These are phyloP conservation scores for Holcopasites calliopsidis DNA, from an alignment of 1,140 invertebrate species.

Conservation along the genomic window DNA sequence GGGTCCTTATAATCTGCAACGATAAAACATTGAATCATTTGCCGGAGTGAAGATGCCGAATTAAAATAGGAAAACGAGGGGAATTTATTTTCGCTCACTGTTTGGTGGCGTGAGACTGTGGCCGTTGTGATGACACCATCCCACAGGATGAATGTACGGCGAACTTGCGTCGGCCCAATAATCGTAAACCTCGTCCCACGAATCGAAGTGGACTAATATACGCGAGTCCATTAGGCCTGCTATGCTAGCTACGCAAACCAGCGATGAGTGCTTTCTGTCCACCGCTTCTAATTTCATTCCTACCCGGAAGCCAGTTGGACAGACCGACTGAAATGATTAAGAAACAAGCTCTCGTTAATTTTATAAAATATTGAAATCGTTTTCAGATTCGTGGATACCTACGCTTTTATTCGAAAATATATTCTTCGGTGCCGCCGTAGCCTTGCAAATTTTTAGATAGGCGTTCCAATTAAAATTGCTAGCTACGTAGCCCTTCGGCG, in stretches of 20 bases:
- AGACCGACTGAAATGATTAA: constrained; percentile 83
- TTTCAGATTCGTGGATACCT: constrained; percentile 55
- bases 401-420: constrained; percentile 87
- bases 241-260: constrained; percentile 94
- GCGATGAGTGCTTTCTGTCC: constrained; percentile 91
- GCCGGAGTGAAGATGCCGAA: no score
- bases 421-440: constrained; percentile 88
- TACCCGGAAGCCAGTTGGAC: constrained; percentile 88
- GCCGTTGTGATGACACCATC: constrained; percentile 93
- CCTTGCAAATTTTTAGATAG: constrained; percentile 89
- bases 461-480: constrained; percentile 90
- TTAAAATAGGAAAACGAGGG: constrained; percentile 31
- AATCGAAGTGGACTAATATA: constrained; percentile 96
- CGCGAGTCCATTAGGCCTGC: constrained; percentile 91
- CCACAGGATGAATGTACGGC: constrained; percentile 95
- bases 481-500: constrained; percentile 86
- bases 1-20: constrained; percentile 85
- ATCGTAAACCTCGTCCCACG: constrained; percentile 96
- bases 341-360: constrained; percentile 34
- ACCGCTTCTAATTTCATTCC: constrained; percentile 98
- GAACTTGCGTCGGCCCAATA: constrained; percentile 95
- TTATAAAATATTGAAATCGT: neutral
- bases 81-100: constrained; percentile 79
- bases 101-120: constrained; percentile 92
- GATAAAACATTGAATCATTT: no score